These are phyloP conservation scores for Chloromyia formosa DNA, from an alignment of 2,888 invertebrate genomes.

Conservation along the genomic window DNA sequence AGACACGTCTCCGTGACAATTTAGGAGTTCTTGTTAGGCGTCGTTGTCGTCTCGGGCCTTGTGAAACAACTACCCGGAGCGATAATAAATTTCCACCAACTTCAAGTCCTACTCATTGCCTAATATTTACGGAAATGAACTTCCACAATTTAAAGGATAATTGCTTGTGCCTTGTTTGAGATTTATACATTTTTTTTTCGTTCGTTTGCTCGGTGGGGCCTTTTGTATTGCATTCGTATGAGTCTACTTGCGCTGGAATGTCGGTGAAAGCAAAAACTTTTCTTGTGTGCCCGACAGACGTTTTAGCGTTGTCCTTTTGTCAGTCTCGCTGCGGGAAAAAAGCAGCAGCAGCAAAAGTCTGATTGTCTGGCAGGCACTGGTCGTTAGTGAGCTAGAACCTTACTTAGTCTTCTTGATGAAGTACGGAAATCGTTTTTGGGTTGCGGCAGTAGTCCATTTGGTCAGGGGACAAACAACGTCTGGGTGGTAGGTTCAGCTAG, in stretches of 20 bases:
- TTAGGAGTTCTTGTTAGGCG: conserved; percentile 34
- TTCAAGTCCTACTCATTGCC: conserved; percentile 38
- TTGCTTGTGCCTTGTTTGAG: conserved; percentile 30
- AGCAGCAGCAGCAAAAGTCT: too few relatives aligned
- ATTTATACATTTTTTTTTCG: conserved; percentile 34
- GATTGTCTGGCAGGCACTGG: not conserved
- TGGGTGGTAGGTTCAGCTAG: not conserved
- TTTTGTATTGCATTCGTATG: too few relatives aligned
- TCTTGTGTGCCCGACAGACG: not conserved
- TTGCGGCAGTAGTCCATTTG: conserved; percentile 2
- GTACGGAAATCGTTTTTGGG: conserved; percentile 27
- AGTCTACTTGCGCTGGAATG: not conserved
- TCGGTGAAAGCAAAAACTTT: conserved; percentile 3
- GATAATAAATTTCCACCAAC: conserved; percentile 36
- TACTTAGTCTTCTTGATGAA: not conserved
- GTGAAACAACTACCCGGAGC: not conserved
- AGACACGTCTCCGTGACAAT: conserved; percentile 39
- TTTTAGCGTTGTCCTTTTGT: not conserved
- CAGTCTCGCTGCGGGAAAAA: not conserved
- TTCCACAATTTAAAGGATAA: conserved; percentile 38
- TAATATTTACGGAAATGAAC: conserved; percentile 39
- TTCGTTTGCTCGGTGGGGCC: not conserved
- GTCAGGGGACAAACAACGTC: not conserved
- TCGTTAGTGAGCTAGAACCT: not conserved
- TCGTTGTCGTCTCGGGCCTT: conserved; percentile 26